phyloP scores from a whole-genome alignment of 2,888 invertebrate species.

The Perdita meconis region DNA sequence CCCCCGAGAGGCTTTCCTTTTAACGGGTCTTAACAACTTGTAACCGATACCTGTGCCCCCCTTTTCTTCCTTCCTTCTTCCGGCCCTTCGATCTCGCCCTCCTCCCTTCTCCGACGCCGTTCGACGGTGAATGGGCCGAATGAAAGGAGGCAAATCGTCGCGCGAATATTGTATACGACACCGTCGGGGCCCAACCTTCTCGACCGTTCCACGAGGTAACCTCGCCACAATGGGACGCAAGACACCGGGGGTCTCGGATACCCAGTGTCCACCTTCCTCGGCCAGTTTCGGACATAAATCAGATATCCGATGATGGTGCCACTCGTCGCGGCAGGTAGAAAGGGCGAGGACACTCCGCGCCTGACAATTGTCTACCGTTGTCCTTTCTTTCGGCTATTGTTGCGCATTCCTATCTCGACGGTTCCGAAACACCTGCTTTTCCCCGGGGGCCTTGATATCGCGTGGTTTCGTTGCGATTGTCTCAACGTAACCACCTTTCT shows the following conservation, averaged over 20 bases:
- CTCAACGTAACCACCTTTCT: not conserved
- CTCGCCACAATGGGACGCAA: conserved; percentile 56
- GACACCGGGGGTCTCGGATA: conserved; percentile 32
- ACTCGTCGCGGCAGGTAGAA: conserved; percentile 58
- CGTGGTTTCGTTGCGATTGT: conserved; percentile 20
- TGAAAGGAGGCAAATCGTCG: conserved; percentile 66
- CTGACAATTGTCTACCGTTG: conserved; percentile 54
- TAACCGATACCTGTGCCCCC: conserved; percentile 78
- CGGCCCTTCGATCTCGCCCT: not conserved
- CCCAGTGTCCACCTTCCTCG: conserved; percentile 26
- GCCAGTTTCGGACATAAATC: conserved; percentile 61
- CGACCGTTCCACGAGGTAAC: conserved; percentile 46
- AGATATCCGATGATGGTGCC: conserved; percentile 50
- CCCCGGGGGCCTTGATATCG: conserved; percentile 30
- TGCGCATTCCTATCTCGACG: conserved; percentile 43
- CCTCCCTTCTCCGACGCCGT: not conserved
- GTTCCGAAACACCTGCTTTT: conserved; percentile 60
- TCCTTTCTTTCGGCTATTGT: conserved; percentile 52
- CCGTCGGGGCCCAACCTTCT: conserved; percentile 5
- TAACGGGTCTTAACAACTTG: conserved; percentile 77
- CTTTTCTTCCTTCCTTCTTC: conserved; percentile 19
- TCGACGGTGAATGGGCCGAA: conserved; percentile 55
- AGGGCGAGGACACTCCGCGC: conserved; percentile 37
- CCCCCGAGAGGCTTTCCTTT: conserved; percentile 63
- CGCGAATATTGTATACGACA: conserved; percentile 63